phyloP scores from a whole-genome alignment of 2,113 vertebrate genomes.

The Pelmatolapia mariae region DNA sequence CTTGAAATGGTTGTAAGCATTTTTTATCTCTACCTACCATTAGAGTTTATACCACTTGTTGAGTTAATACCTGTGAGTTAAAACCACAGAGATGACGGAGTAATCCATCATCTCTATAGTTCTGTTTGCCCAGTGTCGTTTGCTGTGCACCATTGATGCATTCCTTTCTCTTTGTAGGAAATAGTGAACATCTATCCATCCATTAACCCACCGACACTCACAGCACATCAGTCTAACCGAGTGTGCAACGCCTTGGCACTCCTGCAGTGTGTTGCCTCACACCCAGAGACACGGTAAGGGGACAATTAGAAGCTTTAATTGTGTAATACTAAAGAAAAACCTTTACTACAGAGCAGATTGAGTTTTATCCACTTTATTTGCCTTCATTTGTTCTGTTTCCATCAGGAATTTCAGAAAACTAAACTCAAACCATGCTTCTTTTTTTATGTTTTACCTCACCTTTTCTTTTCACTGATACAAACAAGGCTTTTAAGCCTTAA shows the following conservation, averaged over 20 bases:
- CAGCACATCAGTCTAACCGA: slow-evolving; percentile 96
- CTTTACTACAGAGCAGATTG: neutral
- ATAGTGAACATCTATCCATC: slow-evolving; percentile 99
- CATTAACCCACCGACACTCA: slow-evolving; percentile 96
- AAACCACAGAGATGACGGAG: neutral
- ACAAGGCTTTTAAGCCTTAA: neutral
- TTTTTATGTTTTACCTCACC: neutral
- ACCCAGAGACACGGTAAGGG: slow-evolving; percentile 89
- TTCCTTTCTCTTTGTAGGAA: slow-evolving; percentile 72
- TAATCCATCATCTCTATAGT: neutral
- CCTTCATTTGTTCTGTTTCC: neutral
- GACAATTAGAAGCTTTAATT: neutral
- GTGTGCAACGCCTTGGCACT: slow-evolving; percentile 96
- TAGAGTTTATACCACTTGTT: neutral
- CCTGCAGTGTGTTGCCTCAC: slow-evolving; percentile 94
- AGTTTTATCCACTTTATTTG: neutral
- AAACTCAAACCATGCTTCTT: neutral
- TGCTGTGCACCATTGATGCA: neutral
- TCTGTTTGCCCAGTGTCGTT: neutral
- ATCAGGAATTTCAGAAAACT: neutral
- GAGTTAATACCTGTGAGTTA: neutral
- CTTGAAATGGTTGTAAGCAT: neutral
- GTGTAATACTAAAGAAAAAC: neutral
- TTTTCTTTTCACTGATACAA: neutral
- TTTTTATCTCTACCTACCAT: neutral